Conservation (phyloP, 2,888 invertebrate species). For the Seira sanloemensis region DNA sequence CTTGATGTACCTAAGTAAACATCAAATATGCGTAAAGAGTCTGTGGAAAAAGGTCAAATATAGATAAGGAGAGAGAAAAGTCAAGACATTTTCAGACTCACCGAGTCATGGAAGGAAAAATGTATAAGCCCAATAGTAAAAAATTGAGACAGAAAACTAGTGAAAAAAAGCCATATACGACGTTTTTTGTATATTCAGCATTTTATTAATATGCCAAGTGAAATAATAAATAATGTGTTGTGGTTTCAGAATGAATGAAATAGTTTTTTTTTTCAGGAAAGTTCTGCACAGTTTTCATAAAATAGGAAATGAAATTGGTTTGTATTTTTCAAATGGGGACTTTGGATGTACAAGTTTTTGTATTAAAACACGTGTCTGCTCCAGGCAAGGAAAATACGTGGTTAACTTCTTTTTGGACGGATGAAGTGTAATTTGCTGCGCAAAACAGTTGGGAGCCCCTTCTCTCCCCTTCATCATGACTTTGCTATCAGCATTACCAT, state of each 20-base stretch:
- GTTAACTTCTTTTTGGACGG: conserved; percentile 43
- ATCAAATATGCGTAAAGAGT: conserved; percentile 33
- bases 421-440: conserved; percentile 34
- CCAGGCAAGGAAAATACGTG: conserved; percentile 39
- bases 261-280: not conserved
- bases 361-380: conserved; percentile 56
- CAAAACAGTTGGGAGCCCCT: conserved; percentile 34
- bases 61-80: conserved; percentile 12
- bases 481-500: conserved; percentile 50
- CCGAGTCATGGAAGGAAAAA: not conserved
- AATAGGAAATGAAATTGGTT: conserved; percentile 7
- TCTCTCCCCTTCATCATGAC: conserved; percentile 45
- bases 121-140: not conserved
- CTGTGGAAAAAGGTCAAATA: conserved; percentile 43
- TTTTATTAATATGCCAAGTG: conserved; percentile 16
- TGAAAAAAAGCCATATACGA: not conserved
- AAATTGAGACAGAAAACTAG: conserved; percentile 1
- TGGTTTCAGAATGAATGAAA: conserved; percentile 12
- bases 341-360: not conserved
- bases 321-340: conserved; percentile 8
- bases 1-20: conserved; percentile 45
- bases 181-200: not conserved
- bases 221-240: conserved; percentile 16
- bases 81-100: conserved; percentile 7
- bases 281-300: not conserved